Conservation (phyloP, 2,888 invertebrate genomes). For the Rapana venosa region DNA sequence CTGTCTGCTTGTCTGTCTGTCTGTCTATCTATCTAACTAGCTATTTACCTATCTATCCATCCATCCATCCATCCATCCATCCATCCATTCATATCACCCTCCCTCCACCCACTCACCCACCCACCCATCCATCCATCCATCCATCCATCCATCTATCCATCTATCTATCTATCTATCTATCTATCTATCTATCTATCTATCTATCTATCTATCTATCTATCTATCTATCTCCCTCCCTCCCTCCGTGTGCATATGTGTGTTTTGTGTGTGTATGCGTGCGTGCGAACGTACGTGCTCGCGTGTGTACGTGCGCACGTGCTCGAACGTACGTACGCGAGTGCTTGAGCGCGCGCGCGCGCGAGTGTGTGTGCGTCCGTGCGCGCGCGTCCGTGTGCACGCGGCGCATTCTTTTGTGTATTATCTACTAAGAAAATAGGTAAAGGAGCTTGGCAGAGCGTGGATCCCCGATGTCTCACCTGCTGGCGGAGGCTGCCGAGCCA, state of each 20-base stretch:
- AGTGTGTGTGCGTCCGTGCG: neutral
- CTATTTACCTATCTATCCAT: neutral
- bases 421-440: neutral
- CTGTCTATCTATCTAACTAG: neutral
- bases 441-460: neutral
- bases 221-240: too few relatives aligned
- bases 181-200: neutral
- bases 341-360: neutral
- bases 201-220: neutral
- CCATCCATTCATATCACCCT: neutral
- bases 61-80: neutral
- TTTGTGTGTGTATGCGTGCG: too few relatives aligned
- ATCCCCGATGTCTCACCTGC: slow-evolving; percentile 45
- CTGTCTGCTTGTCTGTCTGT: too few relatives aligned
- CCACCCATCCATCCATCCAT: too few relatives aligned
- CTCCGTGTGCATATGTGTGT: too few relatives aligned
- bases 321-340: neutral
- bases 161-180: neutral
- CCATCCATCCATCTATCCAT: too few relatives aligned
- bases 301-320: neutral
- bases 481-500: slow-evolving; percentile 48
- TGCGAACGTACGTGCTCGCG: too few relatives aligned
- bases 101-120: too few relatives aligned
- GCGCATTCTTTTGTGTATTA: neutral
- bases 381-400: neutral